These are phyloP conservation scores for Sarcophaga carnaria DNA, from an alignment of 2,888 invertebrate species.

Conservation along the genomic window DNA sequence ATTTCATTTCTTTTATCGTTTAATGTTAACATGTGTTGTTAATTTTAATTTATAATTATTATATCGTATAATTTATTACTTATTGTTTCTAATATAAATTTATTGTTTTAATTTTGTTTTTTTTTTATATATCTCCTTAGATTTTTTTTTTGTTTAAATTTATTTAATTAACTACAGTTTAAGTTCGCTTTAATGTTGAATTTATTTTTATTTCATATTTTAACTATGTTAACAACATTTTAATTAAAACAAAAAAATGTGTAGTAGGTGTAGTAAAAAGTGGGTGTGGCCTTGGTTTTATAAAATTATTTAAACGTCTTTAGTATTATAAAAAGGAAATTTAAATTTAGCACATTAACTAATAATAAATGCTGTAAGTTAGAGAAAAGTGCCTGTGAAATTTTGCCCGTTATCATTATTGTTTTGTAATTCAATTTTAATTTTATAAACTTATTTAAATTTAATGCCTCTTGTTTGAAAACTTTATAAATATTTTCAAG, in stretches of 20 bases:
- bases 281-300: not conserved
- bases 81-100: conserved; percentile 17
- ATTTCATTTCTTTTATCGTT: conserved; percentile 18
- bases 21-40: conserved; percentile 41
- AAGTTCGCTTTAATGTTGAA: conserved; percentile 54
- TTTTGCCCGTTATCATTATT: too few relatives aligned
- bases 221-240: conserved; percentile 58
- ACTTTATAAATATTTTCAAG: too few relatives aligned
- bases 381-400: too few relatives aligned
- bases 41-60: conserved; percentile 24
- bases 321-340: conserved; percentile 23
- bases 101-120: not conserved
- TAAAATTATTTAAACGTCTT: conserved; percentile 49
- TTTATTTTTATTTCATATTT: conserved; percentile 11
- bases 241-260: conserved; percentile 19
- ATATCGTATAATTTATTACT: conserved; percentile 18
- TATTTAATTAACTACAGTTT: conserved; percentile 36
- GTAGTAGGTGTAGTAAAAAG: conserved; percentile 27
- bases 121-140: not conserved
- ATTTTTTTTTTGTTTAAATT: conserved; percentile 19
- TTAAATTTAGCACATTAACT: not conserved
- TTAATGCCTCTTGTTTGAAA: too few relatives aligned
- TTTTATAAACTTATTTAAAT: too few relatives aligned
- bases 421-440: too few relatives aligned
- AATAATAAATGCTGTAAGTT: too few relatives aligned